Percentiles rank a stretch among this genome's conserved stretches.
Evolutionary conservation across 2,888 invertebrate species (phyloP).

Genomic region (Atrina japonica): DNA sequence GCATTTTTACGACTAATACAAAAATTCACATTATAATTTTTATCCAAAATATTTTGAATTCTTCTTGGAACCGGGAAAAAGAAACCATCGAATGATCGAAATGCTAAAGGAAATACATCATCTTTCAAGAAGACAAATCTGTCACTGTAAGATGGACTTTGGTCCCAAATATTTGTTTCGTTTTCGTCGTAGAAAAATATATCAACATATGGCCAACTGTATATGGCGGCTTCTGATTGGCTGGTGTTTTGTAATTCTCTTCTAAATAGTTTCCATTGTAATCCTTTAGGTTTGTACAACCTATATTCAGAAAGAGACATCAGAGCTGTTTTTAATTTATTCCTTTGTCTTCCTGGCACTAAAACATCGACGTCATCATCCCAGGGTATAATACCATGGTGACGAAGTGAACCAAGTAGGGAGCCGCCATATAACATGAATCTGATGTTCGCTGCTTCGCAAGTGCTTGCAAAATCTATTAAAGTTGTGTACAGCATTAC

Average conservation of each 20-base stretch:
- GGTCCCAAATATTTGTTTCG: conserved; percentile 54
- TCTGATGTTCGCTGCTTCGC: conserved; percentile 33
- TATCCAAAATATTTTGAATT: conserved; percentile 35
- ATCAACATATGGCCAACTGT: conserved; percentile 55
- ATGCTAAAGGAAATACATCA: conserved; percentile 49
- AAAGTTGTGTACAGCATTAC: no score
- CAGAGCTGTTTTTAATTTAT: conserved; percentile 28
- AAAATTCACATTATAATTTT: conserved; percentile 48
- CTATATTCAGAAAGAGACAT: conserved; percentile 26
- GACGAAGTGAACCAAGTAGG: conserved; percentile 53
- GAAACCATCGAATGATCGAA: conserved; percentile 41
- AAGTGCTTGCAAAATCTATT: conserved; percentile 4
- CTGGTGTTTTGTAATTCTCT: neutral
- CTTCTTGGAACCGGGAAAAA: conserved; percentile 44
- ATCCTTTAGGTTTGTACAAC: conserved; percentile 31
- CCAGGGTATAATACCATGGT: conserved; percentile 59
- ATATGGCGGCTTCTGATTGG: neutral
- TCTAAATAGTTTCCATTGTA: conserved; percentile 57
- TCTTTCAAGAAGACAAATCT: conserved; percentile 42
- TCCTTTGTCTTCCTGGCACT: conserved; percentile 44
- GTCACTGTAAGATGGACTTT: conserved; percentile 38
- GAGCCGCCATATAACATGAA: conserved; percentile 59
- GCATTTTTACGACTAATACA: conserved; percentile 40
- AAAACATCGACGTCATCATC: conserved; percentile 61
- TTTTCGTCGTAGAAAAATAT: conserved; percentile 54